Evolutionary conservation across 2,113 vertebrate genomes (phyloP).

Genomic region (Oncorhynchus masou): DNA sequence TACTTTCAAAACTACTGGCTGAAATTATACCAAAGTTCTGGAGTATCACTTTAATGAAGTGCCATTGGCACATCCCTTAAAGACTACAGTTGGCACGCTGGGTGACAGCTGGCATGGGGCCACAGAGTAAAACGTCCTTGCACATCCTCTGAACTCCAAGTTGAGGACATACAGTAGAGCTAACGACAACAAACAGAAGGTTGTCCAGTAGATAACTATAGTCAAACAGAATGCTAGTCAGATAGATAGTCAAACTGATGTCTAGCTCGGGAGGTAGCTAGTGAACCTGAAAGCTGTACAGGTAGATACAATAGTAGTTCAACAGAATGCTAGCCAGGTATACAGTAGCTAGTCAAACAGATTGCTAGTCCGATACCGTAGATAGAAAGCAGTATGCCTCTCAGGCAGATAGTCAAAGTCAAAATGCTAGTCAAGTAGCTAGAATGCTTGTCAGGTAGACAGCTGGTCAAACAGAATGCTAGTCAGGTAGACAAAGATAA

Average conservation of each 20-base stretch:
- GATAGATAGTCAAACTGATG: background rate
- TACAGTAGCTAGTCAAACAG: background rate
- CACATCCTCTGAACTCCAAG: conserved; percentile 1
- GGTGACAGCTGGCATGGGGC: conserved; percentile 20
- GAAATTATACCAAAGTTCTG: too few species aligned
- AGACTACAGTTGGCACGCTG: conserved; percentile 7
- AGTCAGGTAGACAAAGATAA: background rate
- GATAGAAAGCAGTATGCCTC: background rate
- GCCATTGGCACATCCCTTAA: conserved; percentile 12
- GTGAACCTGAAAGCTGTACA: too few species aligned
- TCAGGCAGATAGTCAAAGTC: background rate
- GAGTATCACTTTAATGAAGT: conserved; percentile 3
- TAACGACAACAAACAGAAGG: background rate
- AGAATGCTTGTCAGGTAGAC: background rate
- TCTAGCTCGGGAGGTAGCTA: too few species aligned
- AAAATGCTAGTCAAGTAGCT: background rate
- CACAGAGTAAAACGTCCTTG: conserved; percentile 9
- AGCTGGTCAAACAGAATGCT: background rate
- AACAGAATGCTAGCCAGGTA: background rate
- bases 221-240: background rate
- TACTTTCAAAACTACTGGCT: too few species aligned
- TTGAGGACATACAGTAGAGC: conserved; percentile 4
- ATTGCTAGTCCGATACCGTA: background rate
- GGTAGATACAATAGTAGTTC: background rate
- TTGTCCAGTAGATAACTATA: background rate